A percentile compares a stretch with the other conserved stretches of the same genome.
Evolutionary conservation across 1,140 invertebrate species (phyloP).

Genomic region (Drosophila ironensis): DNA sequence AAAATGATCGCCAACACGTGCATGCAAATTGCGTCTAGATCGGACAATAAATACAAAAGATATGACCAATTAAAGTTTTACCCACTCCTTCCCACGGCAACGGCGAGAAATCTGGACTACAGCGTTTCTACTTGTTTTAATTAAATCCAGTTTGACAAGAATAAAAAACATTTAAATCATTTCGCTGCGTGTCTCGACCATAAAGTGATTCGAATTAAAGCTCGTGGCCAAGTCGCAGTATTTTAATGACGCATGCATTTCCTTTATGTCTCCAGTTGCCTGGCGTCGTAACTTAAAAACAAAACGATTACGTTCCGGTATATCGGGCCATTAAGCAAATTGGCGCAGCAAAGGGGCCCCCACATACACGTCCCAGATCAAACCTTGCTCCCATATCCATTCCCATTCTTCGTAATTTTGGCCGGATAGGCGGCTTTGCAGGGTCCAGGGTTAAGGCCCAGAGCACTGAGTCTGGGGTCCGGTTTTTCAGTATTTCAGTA

Average conservation of each 20-base stretch:
- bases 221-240: not conserved
- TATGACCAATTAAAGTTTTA: too few species aligned
- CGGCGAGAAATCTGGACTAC: too few species aligned
- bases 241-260: conserved; percentile 18
- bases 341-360: conserved; percentile 1
- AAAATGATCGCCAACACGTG: too few species aligned
- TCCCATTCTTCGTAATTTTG: too few species aligned
- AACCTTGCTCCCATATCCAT: too few species aligned
- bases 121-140: too few species aligned
- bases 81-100: too few species aligned
- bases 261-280: not conserved
- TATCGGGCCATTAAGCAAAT: conserved; percentile 23
- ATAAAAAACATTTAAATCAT: not conserved
- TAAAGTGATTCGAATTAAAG: conserved; percentile 10
- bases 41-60: too few species aligned
- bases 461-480: not conserved
- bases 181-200: not conserved
- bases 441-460: not conserved
- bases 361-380: not conserved
- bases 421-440: not conserved
- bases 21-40: too few species aligned
- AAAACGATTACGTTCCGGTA: conserved; percentile 12
- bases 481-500: too few species aligned
- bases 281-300: not conserved
- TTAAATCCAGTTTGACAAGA: not conserved